These are phyloP conservation scores for Parotocinclus haroldoi DNA, from an alignment of 2,797 vertebrate species.

Conservation along the genomic window DNA sequence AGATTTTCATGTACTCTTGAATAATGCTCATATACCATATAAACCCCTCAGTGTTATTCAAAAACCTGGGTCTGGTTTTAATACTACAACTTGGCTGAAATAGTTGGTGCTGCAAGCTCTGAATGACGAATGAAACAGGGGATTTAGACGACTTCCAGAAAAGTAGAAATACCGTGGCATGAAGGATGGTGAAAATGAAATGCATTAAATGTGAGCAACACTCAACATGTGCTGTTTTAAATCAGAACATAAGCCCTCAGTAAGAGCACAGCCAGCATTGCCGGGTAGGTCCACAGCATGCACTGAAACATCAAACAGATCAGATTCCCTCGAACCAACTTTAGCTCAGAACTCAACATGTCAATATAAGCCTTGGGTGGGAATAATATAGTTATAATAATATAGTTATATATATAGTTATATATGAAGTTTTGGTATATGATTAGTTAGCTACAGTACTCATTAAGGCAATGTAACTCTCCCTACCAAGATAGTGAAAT, in stretches of 20 bases:
- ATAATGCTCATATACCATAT: background rate
- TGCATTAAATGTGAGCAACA: conserved; percentile 23
- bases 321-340: conserved; percentile 15
- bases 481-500: no score
- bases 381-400: no score
- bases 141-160: conserved; percentile 17
- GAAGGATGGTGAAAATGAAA: conserved; percentile 26
- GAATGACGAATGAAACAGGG: conserved; percentile 22
- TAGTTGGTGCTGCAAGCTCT: conserved; percentile 24
- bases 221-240: conserved; percentile 24
- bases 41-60: background rate
- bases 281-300: background rate
- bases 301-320: conserved; percentile 8
- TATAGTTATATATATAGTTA: no score
- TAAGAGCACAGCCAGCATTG: background rate
- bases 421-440: no score
- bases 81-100: conserved; percentile 26
- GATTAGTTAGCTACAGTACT: no score
- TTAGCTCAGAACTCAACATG: conserved; percentile 9
- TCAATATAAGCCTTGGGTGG: background rate
- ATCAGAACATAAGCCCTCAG: conserved; percentile 17
- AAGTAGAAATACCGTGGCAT: conserved; percentile 9
- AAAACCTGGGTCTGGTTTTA: conserved; percentile 29
- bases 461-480: no score
- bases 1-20: background rate